Base-by-base conservation (phyloP, 35 echinoderm and acorn worm genomes). In the Apostichopus japonicus region DNA sequence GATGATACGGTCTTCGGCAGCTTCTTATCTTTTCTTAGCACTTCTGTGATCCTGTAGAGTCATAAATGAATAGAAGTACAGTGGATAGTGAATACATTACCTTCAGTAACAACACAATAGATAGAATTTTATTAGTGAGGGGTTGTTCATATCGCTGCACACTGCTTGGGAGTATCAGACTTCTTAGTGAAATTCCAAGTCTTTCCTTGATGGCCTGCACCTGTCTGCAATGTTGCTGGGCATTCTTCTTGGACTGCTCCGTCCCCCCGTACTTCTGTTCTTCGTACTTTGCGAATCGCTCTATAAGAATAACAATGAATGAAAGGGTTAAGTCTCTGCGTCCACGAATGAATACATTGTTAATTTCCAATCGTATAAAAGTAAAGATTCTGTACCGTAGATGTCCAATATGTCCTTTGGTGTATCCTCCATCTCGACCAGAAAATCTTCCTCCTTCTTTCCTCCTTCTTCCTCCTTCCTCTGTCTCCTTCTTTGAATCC, bases 91-190 rank as follows among this genome's bases (percentile, higher is more conserved):
- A 44, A 44, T 44, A 44, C 33, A 44, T 44, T 44, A 44, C 33
- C 33, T 72, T 72, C 67, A 72, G 3, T 72, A 72, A 72, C 67
- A 72, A 72, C 67, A 72, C 67, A 72, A 72, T 72, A 72, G 67
- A 72, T 72, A 72, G 67, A 72, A 72, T 72, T 72, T 23, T 80
- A 80, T 80, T 80, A 80, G 78, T 80, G 19, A 80, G n/a, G 23
- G 27, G 78, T 80, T 23, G 67, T 72, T 72, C 67, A 72, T 72
- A 33, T 2, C 6, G 14, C 7, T 44, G 24, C 15, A 83, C 53
- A 55, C 52, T n/a, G 51, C 11, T 19, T 7, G 79, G 79, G 16
- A 55, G 79, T 2, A 83, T 55, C 16, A 83, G 10, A 2, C 55
- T 6, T 51, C 16, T 53, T 0, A 55, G 11, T 6, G 79, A 10